A percentile compares a stretch with the other conserved stretches of the same genome.
These are phyloP conservation scores for Megaceryle alcyon DNA, from an alignment of 2,797 vertebrate species.

Conservation along the genomic window DNA sequence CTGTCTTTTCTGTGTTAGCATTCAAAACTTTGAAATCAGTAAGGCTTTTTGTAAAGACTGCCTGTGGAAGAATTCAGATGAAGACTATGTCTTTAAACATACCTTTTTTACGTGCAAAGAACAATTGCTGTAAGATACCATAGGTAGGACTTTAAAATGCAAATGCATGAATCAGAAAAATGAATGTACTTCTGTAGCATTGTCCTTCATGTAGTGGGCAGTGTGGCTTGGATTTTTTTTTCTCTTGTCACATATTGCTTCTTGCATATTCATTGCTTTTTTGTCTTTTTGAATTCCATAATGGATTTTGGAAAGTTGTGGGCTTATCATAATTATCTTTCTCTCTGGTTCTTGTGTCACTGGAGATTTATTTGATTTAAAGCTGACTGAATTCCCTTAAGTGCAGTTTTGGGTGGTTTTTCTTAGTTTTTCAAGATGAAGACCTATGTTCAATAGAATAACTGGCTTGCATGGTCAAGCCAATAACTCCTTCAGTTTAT, in stretches of 20 bases:
- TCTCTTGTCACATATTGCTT: background rate
- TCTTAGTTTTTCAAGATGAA: background rate
- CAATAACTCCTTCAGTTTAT: background rate
- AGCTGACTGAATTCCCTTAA: background rate
- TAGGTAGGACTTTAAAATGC: background rate
- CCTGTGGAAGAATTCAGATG: background rate
- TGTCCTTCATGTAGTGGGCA: background rate
- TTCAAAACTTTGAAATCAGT: background rate
- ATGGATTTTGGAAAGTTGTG: background rate
- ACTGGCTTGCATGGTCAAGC: accelerated
- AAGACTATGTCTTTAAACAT: background rate
- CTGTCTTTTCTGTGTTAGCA: background rate
- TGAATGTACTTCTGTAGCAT: background rate
- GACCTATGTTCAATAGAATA: background rate
- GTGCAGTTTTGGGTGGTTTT: background rate
- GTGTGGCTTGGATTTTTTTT: background rate
- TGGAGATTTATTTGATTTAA: background rate
- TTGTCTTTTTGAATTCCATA: background rate
- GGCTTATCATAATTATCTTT: background rate
- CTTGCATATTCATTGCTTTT: background rate
- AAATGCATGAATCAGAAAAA: background rate
- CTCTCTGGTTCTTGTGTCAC: background rate
- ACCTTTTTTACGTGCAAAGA: background rate
- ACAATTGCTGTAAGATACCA: background rate
- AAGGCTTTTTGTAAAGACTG: background rate